Percentiles rank a stretch among this genome's conserved stretches.
These are phyloP conservation scores for Oscheius sp. DNA, from an alignment of 2,888 invertebrate genomes.

Conservation along the genomic window DNA sequence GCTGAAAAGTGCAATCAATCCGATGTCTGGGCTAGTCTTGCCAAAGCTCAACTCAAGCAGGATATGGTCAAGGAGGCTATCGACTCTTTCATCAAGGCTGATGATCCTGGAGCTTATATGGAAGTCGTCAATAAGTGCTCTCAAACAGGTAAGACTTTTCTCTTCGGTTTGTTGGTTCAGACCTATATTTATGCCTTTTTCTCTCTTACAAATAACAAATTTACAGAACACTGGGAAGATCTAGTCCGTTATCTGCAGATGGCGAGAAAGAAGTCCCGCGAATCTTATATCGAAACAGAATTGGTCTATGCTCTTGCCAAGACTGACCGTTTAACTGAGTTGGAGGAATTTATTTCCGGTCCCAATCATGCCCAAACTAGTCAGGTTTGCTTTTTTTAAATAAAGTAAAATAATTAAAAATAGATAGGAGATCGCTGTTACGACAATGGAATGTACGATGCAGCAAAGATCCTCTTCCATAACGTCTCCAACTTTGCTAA, in stretches of 20 bases:
- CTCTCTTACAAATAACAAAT: not conserved
- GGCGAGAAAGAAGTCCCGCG: conserved; percentile 98
- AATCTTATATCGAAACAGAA: conserved; percentile 98
- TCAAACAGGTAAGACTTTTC: conserved; percentile 77
- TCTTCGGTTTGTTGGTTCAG: too few relatives aligned
- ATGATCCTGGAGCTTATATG: conserved; percentile 97
- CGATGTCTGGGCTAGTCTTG: conserved; percentile 92
- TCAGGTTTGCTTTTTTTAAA: conserved; percentile 79
- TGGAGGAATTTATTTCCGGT: conserved; percentile 97
- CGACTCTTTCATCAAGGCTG: conserved; percentile 98
- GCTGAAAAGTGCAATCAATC: conserved; percentile 99
- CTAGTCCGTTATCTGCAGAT: conserved; percentile 92
- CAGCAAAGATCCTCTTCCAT: conserved; percentile 95
- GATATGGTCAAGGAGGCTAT: conserved; percentile 97
- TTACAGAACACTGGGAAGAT: conserved; percentile 90
- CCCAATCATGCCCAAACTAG: conserved; percentile 99
- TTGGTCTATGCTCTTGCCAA: conserved; percentile 97
- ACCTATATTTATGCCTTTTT: too few relatives aligned
- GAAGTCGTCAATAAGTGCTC: conserved; percentile 96
- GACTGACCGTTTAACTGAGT: conserved; percentile 92
- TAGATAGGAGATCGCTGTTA: conserved; percentile 96
- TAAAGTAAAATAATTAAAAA: not conserved
- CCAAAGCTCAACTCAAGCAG: conserved; percentile 91
- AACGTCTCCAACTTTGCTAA: conserved; percentile 98
- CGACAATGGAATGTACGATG: conserved; percentile 96